Base-by-base conservation (phyloP, 2,888 invertebrate genomes). In the Drosophila emarginata region DNA sequence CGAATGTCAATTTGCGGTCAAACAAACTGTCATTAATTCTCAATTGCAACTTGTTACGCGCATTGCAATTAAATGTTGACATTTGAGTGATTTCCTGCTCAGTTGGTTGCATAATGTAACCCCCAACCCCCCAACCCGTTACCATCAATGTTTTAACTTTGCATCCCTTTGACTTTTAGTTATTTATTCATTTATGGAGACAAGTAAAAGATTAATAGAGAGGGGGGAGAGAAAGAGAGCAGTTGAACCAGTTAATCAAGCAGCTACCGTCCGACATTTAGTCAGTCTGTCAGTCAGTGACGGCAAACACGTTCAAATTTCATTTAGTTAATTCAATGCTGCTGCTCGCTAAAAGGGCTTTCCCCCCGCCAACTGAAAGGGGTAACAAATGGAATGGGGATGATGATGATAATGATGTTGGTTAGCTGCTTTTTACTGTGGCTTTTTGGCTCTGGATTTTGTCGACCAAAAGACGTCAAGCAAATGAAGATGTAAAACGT, bases 321-420 rank as follows among this genome's bases (percentile, higher is more conserved):
- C 77, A 82, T 87, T 82, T 74, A 70, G 73, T 85, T 85, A 87
- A 87, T 84, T 77, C 82, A 72, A 78, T 76, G 70, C n/a, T 73
- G 70, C 73, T 70, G 62, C 69, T 78, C 18, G 6, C 40, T 28
- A 32, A 21, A 54, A 18, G 54, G 32, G 54, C 12, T 32, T 36
- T 12, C 32, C 54, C 28, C 28, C 26, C 26, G 0, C 26, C 26
- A 28, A 3, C 32, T 12, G 18, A 54, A 18, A 18, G 54, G 12
- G 18, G 23, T 9, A 11, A 54, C 11, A 23, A 12, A 12, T 26
- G 18, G 21, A n/a, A 45, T 45, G 28, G 14, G 14, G 21, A n/a
- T 11, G 59, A 32, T 60, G 65, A 52, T 68, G 76, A 72, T 68
- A 72, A 72, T 61, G 60, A 45, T 52, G 67, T 63, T 53, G 65